Conservation (phyloP, 1,140 invertebrate species). For the Eriocheir sinensis region DNA sequence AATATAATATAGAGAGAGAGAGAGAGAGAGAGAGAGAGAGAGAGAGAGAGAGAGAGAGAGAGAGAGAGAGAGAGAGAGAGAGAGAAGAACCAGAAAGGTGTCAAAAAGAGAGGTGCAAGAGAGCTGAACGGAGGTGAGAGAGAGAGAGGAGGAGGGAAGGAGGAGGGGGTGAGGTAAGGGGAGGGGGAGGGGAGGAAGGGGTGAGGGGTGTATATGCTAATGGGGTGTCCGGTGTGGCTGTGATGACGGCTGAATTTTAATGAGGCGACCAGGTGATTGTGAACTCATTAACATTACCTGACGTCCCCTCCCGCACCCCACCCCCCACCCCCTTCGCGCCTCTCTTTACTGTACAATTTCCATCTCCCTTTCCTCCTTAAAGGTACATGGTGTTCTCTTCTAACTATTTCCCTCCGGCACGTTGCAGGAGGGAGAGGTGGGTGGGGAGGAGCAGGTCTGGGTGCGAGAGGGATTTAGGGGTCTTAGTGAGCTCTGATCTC, state of each 20-base stretch:
- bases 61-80: background rate
- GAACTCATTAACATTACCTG: background rate
- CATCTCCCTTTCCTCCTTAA: background rate
- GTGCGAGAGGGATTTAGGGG: no score
- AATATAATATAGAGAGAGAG: no score
- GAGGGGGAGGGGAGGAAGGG: background rate
- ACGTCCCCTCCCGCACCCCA: background rate
- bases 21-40: background rate
- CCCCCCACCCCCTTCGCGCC: background rate
- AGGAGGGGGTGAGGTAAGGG: background rate
- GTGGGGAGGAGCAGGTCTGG: no score
- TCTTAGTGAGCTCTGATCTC: no score
- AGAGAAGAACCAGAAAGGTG: background rate
- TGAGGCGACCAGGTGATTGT: background rate
- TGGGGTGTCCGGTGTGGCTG: no score
- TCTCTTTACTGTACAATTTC: background rate
- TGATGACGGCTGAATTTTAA: no score
- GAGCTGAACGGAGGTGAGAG: background rate
- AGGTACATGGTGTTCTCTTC: no score
- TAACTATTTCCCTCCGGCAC: no score
- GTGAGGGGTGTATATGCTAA: background rate
- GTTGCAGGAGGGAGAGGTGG: no score
- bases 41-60: background rate
- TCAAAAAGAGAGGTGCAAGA: background rate
- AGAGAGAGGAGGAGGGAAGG: background rate